These are phyloP conservation scores for Campoletis raptor DNA, from an alignment of 2,888 invertebrate genomes.

Conservation along the genomic window DNA sequence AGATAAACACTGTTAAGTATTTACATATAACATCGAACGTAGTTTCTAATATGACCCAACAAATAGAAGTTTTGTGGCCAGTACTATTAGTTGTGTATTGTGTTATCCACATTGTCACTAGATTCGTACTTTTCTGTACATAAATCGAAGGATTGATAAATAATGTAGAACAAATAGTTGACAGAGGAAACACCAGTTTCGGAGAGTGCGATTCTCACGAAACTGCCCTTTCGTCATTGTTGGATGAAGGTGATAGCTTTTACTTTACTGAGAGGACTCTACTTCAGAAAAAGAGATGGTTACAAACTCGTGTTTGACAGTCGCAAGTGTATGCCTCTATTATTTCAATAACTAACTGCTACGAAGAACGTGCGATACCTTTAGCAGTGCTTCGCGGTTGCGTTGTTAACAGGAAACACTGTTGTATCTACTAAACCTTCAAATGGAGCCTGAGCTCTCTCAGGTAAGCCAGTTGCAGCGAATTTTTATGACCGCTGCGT, in stretches of 20 bases:
- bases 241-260: slow-evolving; percentile 14
- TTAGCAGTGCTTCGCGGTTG: neutral
- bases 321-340: neutral
- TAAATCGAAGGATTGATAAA: slow-evolving; percentile 14
- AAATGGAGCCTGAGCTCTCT: slow-evolving; percentile 32
- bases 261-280: slow-evolving; percentile 1
- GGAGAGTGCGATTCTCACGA: slow-evolving; percentile 51
- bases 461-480: slow-evolving; percentile 39
- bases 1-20: slow-evolving; percentile 1
- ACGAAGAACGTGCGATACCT: neutral
- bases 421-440: neutral
- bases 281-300: neutral
- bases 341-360: slow-evolving; percentile 21
- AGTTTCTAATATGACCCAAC: slow-evolving; percentile 27
- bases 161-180: slow-evolving; percentile 26
- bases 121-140: slow-evolving; percentile 25
- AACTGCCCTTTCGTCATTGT: slow-evolving; percentile 20
- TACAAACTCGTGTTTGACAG: neutral
- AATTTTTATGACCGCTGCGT: slow-evolving; percentile 74
- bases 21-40: slow-evolving; percentile 7
- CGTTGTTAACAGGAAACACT: slow-evolving; percentile 34
- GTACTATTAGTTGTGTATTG: slow-evolving; percentile 28
- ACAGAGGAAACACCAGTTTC: slow-evolving; percentile 19
- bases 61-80: neutral
- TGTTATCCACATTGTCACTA: slow-evolving; percentile 18